phyloP scores from a whole-genome alignment of 2,888 invertebrate species.

The Elegia similella region DNA sequence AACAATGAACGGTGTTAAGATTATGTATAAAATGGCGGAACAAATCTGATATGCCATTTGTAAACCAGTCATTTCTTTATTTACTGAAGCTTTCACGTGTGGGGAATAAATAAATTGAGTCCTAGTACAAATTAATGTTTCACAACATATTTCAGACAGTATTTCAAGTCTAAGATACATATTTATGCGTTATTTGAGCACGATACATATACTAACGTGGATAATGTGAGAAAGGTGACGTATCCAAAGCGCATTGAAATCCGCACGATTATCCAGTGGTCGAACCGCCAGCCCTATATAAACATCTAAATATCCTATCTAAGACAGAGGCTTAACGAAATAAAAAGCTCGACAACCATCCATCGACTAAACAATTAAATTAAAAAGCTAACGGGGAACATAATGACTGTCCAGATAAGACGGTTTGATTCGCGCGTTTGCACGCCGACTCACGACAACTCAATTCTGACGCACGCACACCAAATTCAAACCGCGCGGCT shows the following conservation, averaged over 20 bases:
- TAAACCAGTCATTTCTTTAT: slow-evolving; percentile 27
- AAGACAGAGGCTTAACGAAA: slow-evolving; percentile 64
- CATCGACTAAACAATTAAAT: slow-evolving; percentile 53
- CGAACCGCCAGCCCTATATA: slow-evolving; percentile 56
- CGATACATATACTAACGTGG: slow-evolving; percentile 34
- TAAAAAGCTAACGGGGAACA: slow-evolving; percentile 42
- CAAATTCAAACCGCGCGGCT: no score
- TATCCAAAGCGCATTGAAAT: slow-evolving; percentile 31
- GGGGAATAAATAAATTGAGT: not conserved
- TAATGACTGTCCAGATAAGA: no score
- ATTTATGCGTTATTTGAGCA: slow-evolving; percentile 40
- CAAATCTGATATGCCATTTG: slow-evolving; percentile 44
- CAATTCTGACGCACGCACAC: no score
- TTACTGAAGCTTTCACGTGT: slow-evolving; percentile 14
- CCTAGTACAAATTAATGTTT: not conserved
- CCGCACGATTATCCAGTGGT: slow-evolving; percentile 20
- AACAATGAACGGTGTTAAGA: slow-evolving; percentile 18
- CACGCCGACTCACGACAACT: no score
- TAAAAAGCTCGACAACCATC: slow-evolving; percentile 60
- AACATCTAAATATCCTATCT: slow-evolving; percentile 76
- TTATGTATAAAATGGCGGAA: slow-evolving; percentile 39
- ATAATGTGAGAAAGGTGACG: slow-evolving; percentile 30
- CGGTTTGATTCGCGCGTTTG: no score
- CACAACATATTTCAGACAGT: slow-evolving; percentile 14
- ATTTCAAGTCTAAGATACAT: slow-evolving; percentile 17